Base-by-base conservation (phyloP, 2,888 invertebrate genomes). In the Agrotis segetum region DNA sequence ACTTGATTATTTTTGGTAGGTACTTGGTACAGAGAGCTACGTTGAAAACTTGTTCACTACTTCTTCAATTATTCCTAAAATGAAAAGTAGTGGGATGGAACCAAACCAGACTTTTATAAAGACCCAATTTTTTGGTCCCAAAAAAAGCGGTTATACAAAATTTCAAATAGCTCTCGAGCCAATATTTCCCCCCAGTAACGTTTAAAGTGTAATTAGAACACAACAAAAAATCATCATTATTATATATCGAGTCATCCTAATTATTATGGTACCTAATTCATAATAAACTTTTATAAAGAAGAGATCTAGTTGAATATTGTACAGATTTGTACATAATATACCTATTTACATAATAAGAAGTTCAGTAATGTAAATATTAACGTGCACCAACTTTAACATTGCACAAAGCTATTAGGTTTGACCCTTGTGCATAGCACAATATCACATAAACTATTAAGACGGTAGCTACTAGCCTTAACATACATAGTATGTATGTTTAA, bases 371-470 rank as follows among this genome's bases (percentile, higher is more conserved):
- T 83, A 74, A 59, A 79, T 82, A 76, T 47, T 40, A 69, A 62
- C 14, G 47, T 62, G 76, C 79, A 82, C 79, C 63, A 19, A 65
- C 34, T 65, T 71, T 55, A 58, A 47, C 34, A 60, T 47, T 67
- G 73, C 79, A 82, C 69, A 21, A 14, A 62, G 65, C 50, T 67
- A 44, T 49, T 67, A 67, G 50, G 61, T 34, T 73, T 59, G 58
- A 64, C 50, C 63, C 50, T 71, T 67, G 84, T 82, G 84, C 83
- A 68, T 70, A 84, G 82, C 82, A 84, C 82, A 65, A 72, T 72
- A 62, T 74, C 67, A 67, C 46, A 46, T 67, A 29, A 21, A 60
- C 61, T 65, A 61, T 59, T 62, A 56, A 56, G n/a, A 64, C 64
- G 47, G 2, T 74, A 65, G 46, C 11, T 47, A 74, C 3, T 47